phyloP scores from a whole-genome alignment of 37 sponge, comb jelly and placozoan species.

The Tethya wilhelma region DNA sequence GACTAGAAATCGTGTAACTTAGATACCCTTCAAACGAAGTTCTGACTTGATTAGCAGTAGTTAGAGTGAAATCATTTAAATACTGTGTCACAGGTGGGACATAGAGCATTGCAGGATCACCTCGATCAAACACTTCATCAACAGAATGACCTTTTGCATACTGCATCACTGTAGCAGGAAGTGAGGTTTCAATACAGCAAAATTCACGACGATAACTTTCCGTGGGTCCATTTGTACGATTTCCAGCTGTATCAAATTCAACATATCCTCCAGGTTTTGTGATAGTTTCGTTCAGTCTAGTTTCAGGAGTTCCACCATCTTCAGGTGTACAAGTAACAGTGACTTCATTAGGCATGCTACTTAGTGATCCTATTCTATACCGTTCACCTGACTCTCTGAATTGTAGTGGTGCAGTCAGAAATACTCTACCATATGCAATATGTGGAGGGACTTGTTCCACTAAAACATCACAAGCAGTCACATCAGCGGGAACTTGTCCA shows the following conservation, averaged over 20 bases:
- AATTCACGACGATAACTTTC: conserved; percentile 23
- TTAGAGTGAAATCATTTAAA: conserved; percentile 18
- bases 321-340: conserved; percentile 30
- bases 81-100: conserved; percentile 55
- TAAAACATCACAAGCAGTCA: conserved; percentile 60
- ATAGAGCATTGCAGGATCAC: conserved; percentile 52
- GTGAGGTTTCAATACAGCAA: conserved; percentile 48
- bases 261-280: not conserved
- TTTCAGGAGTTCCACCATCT: too few relatives aligned
- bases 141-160: conserved; percentile 43
- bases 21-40: not conserved
- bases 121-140: conserved; percentile 12
- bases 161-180: conserved; percentile 49
- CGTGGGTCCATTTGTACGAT: too few relatives aligned
- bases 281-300: too few relatives aligned
- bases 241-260: conserved; percentile 9
- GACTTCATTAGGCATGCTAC: conserved; percentile 28
- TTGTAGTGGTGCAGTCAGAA: conserved; percentile 17
- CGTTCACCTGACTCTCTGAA: conserved; percentile 28
- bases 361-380: conserved; percentile 19
- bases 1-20: conserved; percentile 1
- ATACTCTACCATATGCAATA: conserved; percentile 18
- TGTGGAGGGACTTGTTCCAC: conserved; percentile 63
- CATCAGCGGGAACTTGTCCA: conserved; percentile 40
- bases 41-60: not conserved